A percentile compares a stretch with the other conserved stretches of the same genome.
These are phyloP conservation scores for Brachionus sp. DNA, from an alignment of 1,140 invertebrate species.

Conservation along the genomic window DNA sequence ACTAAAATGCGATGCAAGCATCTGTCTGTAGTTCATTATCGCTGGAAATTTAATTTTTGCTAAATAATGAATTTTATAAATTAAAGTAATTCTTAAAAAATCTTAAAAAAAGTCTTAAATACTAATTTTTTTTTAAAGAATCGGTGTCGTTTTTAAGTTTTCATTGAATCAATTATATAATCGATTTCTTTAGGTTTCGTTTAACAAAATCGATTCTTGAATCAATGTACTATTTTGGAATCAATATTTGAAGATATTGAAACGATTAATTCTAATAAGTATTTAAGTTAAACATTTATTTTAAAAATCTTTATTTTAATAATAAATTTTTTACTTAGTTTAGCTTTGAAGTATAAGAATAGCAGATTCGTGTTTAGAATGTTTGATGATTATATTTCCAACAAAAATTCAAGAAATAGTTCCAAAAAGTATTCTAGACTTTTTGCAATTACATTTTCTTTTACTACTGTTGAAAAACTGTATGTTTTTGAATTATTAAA, in stretches of 20 bases:
- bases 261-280: no score
- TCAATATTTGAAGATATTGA: no score
- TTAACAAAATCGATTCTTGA: no score
- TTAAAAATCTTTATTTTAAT: neutral
- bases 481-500: neutral
- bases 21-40: neutral
- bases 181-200: no score
- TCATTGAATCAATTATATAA: no score
- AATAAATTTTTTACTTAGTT: no score
- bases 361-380: neutral
- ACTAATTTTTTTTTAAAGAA: no score
- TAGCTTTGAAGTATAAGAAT: no score
- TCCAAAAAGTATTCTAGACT: neutral
- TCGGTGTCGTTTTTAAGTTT: no score
- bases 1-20: neutral
- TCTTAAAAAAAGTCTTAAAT: no score
- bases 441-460: neutral
- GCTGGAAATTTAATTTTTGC: neutral
- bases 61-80: neutral
- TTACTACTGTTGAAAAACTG: neutral
- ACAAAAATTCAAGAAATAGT: neutral
- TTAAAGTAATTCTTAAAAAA: neutral
- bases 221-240: no score
- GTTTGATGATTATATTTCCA: neutral
- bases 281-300: no score